Evolutionary conservation across 2,888 invertebrate genomes (phyloP), one percentile per base, ranked within the genome.

Genomic region (Chydorus sphaericus): DNA sequence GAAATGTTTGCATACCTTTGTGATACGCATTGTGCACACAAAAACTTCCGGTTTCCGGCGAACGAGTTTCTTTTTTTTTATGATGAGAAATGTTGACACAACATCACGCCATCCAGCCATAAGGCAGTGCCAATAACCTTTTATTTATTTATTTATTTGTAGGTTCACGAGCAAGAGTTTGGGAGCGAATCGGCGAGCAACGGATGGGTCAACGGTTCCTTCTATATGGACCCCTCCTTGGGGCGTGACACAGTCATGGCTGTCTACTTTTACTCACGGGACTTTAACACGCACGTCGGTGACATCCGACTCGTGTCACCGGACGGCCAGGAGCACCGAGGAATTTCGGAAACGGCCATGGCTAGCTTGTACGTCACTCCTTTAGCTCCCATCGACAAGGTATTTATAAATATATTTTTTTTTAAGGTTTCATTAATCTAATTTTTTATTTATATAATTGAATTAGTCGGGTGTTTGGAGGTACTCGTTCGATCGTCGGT

Each of bases 391-490:
- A 72, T 77, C 14, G 75, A 74, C 52, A 76, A 76, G 68, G 70
- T 71, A 65, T 61, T 56, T 11, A 39, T 11, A 52, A 37, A 16
- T 36, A 20, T 2, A 4, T 6, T 16, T 10, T 14, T 18, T 14
- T 20, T 14, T 23, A 53, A 44, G n/a, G 14, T 6, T 48, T 14
- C 31, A 11, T 37, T 18, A 37, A 20, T n/a, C 18, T 53, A 18
- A 26, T 37, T 37, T 55, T 31, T 54, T 20, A 31, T 53, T 54
- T 39, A 56, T 58, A 65, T 66, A 36, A n/a, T n/a, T n/a, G n/a
- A n/a, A n/a, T n/a, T 61, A 71, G 70, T 72, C 74, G 38, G 79
- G 79, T 14, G 73, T 75, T 1, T 79, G 79, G 79, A 74, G 75
- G 1, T 78, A 78, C 64, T 73, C 71, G 23, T 74, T 79, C 30